Base-by-base conservation (phyloP, 2,797 vertebrate genomes). In the Synaphobranchus kaupii region DNA sequence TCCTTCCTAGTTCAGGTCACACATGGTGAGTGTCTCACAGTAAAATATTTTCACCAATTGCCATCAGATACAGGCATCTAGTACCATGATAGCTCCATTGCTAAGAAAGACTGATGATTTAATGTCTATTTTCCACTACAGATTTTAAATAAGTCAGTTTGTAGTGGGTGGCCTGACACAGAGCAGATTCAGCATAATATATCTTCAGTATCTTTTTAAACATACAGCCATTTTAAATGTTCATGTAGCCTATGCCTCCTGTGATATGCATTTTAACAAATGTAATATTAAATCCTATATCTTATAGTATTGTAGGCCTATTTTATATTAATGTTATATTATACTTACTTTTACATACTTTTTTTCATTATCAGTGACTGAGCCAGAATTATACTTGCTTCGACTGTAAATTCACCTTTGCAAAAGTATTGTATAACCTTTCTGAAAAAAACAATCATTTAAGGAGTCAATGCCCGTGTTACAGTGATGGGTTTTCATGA, bases 401-500 rank as follows among this genome's bases (percentile, higher is more conserved):
- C 5, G 25, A 68, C 9, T 3, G 22, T 60, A 22, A 60, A 60
- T 60, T 17, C 58, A 60, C 58, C 4, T 22, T 22, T 28, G 25
- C 8, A 28, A 68, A 28, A 68, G 25, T 68, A 68, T n/a, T 9
- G 63, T n/a, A n/a, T 68, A 28, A 8, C 7, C 63, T n/a, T n/a
- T 68, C 63, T 68, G 63, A n/a, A n/a, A n/a, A 68, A 68, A 68
- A 68, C 63, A 68, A n/a, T 68, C n/a, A 68, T 68, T 68, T n/a
- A 68, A 10, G 28, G 66, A 71, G 28, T 71, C 8, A 34, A 9
- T 31, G 31, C 4, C 31, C 3, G 12, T 31, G 31, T 34, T 73
- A 7, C 1, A 54, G 52, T 54, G 52, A 54, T 34, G 9, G 13
- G 31, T 73, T 34, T 34, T 10, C 12, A 15, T 73, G 68, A 28